Evolutionary conservation across 2,888 invertebrate species (phyloP).

Genomic region (Diaprepes abbreviatus): DNA sequence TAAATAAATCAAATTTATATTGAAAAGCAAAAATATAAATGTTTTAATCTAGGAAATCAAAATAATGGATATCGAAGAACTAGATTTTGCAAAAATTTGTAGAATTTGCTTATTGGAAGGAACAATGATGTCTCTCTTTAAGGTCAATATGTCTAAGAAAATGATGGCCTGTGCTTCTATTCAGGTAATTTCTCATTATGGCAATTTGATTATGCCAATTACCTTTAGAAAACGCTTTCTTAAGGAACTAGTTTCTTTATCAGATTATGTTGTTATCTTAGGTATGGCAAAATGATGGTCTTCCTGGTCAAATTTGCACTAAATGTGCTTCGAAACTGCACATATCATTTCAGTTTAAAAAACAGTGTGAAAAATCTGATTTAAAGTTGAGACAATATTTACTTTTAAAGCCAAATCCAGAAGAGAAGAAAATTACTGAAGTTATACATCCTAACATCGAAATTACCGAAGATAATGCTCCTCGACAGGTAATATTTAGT

Average conservation of each 20-base stretch:
- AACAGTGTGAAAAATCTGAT: slow-evolving; percentile 68
- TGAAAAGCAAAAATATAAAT: no score
- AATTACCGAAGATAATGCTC: slow-evolving; percentile 23
- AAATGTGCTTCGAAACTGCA: slow-evolving; percentile 68
- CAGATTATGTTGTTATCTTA: no score
- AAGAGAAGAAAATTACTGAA: slow-evolving; percentile 28
- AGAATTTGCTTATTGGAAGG: slow-evolving; percentile 66
- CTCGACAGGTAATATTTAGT: slow-evolving; percentile 39
- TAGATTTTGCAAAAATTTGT: slow-evolving; percentile 66
- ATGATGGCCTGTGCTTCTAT: slow-evolving; percentile 68
- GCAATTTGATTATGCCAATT: no score
- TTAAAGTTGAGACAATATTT: slow-evolving; percentile 65
- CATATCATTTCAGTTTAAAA: slow-evolving; percentile 68
- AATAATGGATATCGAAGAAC: slow-evolving; percentile 16
- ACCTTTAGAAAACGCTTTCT: no score
- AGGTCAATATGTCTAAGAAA: slow-evolving; percentile 68
- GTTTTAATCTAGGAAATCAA: no score
- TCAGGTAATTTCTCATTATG: slow-evolving; percentile 63
- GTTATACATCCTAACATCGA: slow-evolving; percentile 18
- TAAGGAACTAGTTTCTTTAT: no score
- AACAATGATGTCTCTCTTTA: slow-evolving; percentile 67
- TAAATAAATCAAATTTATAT: slow-evolving; percentile 1
- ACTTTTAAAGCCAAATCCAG: slow-evolving; percentile 3
- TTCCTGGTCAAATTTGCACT: slow-evolving; percentile 68
- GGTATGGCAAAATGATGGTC: slow-evolving; percentile 69